Evolutionary conservation across 37 sponge, comb jelly and placozoan species (phyloP).

Genomic region (Ianthella basta): DNA sequence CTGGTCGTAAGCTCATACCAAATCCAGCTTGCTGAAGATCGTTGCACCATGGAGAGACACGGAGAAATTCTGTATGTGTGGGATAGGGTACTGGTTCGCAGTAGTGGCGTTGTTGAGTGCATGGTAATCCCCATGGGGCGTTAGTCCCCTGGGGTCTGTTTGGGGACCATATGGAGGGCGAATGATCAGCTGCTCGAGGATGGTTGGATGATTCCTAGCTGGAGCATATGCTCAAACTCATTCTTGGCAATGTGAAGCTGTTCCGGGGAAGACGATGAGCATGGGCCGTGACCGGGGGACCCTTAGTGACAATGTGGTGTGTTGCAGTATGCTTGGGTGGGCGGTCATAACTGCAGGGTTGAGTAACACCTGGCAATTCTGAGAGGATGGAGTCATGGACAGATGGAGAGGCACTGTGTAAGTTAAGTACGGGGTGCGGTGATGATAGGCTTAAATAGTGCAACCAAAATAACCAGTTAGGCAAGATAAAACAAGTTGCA

Average conservation of each 20-base stretch:
- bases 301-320: slow-evolving; percentile 66
- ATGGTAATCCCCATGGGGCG: slow-evolving; percentile 30
- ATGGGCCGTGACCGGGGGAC: slow-evolving; percentile 63
- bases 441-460: no score
- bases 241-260: slow-evolving; percentile 45
- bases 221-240: slow-evolving; percentile 73
- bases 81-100: slow-evolving; percentile 39
- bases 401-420: no score
- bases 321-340: slow-evolving; percentile 52
- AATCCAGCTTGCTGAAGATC: neutral
- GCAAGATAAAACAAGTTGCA: no score
- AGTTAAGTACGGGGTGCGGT: no score
- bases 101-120: slow-evolving; percentile 26
- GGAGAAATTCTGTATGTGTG: slow-evolving; percentile 44
- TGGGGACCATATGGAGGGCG: slow-evolving; percentile 73
- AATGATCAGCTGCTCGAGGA: slow-evolving; percentile 67
- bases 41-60: neutral
- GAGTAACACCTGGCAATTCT: slow-evolving; percentile 45
- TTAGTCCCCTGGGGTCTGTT: neutral
- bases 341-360: slow-evolving; percentile 25
- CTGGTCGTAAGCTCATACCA: slow-evolving; percentile 29
- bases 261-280: slow-evolving; percentile 62
- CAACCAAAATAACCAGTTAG: no score
- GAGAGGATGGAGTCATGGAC: slow-evolving; percentile 34
- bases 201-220: slow-evolving; percentile 68